A percentile compares a stretch with the other conserved stretches of the same genome.
Conservation (phyloP, 92 coral and sea anemone genomes). For the Diadumene lineata region DNA sequence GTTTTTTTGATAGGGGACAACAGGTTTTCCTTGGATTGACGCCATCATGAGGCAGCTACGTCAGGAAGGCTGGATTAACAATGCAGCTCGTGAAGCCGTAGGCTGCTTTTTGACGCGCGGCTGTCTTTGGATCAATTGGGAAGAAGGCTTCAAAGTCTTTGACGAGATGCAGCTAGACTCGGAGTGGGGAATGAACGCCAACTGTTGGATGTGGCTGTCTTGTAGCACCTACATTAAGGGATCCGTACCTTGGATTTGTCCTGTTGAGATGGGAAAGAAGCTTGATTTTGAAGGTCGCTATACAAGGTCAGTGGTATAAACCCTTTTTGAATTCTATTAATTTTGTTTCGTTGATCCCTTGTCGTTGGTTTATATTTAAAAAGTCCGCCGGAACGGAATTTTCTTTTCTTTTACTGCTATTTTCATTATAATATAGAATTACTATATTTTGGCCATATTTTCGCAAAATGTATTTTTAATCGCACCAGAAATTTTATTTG, state of each 20-base stretch:
- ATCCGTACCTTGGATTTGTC: constrained; percentile 68
- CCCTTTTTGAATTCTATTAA: too few relatives aligned
- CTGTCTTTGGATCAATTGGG: constrained; percentile 80
- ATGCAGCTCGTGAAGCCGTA: constrained; percentile 68
- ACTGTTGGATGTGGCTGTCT: constrained; percentile 82
- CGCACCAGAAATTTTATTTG: too few relatives aligned
- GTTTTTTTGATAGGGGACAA: constrained; percentile 29
- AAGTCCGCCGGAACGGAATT: too few relatives aligned
- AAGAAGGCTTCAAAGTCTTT: constrained; percentile 74
- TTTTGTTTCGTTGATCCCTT: too few relatives aligned
- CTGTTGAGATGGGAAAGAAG: constrained; percentile 68
- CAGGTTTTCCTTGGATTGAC: constrained; percentile 87
- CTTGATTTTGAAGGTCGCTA: constrained; percentile 42
- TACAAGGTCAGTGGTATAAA: too few relatives aligned
- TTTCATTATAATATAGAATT: too few relatives aligned
- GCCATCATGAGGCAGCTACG: constrained; percentile 75
- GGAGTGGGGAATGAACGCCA: constrained; percentile 72
- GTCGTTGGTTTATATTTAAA: too few relatives aligned
- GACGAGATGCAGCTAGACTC: constrained; percentile 76
- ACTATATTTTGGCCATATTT: too few relatives aligned
- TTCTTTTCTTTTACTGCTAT: too few relatives aligned
- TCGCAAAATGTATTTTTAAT: too few relatives aligned
- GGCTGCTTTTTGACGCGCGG: constrained; percentile 81
- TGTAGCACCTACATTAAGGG: constrained; percentile 64
- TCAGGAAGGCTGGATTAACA: constrained; percentile 71